Percentiles rank a stretch among this genome's conserved stretches.
These are phyloP conservation scores for Tetraneura akinire DNA, from an alignment of 1,140 invertebrate genomes.

Conservation along the genomic window DNA sequence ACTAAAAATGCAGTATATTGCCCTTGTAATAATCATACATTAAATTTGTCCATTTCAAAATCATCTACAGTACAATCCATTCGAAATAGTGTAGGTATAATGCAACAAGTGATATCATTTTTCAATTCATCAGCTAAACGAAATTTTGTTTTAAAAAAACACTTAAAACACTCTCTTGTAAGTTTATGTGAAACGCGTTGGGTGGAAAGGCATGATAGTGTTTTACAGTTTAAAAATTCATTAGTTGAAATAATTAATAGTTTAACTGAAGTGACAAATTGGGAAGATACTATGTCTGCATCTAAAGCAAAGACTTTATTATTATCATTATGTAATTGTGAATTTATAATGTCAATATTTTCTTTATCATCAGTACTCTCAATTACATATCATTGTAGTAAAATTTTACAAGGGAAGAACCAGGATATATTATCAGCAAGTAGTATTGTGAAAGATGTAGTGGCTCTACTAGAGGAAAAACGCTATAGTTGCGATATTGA, in stretches of 20 bases:
- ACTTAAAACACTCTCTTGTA: neutral
- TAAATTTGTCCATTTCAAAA: neutral
- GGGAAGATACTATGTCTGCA: no score
- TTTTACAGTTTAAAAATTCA: no score
- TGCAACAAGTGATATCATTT: neutral
- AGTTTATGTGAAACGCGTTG: slow-evolving; percentile 11
- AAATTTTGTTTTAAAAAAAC: neutral
- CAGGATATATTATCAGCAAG: slow-evolving; percentile 4
- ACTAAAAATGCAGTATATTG: neutral
- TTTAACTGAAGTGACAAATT: no score
- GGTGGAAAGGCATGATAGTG: no score
- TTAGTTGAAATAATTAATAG: no score
- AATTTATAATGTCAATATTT: no score
- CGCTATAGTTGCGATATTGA: neutral
- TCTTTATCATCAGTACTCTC: neutral
- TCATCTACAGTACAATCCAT: neutral
- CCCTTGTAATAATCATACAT: neutral
- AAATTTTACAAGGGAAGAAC: neutral
- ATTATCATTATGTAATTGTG: no score
- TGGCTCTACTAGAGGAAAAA: neutral
- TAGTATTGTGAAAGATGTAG: neutral
- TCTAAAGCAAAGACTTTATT: no score
- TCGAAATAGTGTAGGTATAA: neutral
- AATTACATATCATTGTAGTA: slow-evolving; percentile 1
- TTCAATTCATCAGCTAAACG: neutral